These are phyloP conservation scores for Autographa pulchrina DNA, from an alignment of 2,888 invertebrate genomes.

Conservation along the genomic window DNA sequence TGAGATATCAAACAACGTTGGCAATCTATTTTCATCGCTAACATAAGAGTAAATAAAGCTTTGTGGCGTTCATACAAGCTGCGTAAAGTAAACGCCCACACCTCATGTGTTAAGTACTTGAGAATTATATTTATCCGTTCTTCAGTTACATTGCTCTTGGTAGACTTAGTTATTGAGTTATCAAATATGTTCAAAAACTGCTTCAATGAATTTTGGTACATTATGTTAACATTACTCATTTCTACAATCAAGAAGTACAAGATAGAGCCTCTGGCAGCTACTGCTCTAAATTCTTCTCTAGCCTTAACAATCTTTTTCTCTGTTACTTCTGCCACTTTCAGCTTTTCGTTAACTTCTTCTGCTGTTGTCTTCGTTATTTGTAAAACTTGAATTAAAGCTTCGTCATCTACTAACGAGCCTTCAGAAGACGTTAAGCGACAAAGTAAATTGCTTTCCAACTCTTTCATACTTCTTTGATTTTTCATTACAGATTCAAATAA, in stretches of 20 bases:
- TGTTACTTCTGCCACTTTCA: slow-evolving; percentile 97
- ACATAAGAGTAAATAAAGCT: slow-evolving; percentile 96
- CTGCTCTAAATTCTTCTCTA: slow-evolving; percentile 98
- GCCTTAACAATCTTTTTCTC: slow-evolving; percentile 98
- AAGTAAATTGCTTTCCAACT: slow-evolving; percentile 97
- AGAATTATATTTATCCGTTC: slow-evolving; percentile 97
- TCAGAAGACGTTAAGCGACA: slow-evolving; percentile 97
- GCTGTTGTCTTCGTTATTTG: slow-evolving; percentile 96
- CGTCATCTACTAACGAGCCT: slow-evolving; percentile 98
- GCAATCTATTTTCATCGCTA: slow-evolving; percentile 98
- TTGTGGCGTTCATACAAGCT: slow-evolving; percentile 98
- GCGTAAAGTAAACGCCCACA: slow-evolving; percentile 97
- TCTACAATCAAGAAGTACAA: slow-evolving; percentile 98
- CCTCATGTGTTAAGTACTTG: slow-evolving; percentile 96
- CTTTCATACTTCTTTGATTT: slow-evolving; percentile 98
- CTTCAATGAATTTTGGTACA: slow-evolving; percentile 99
- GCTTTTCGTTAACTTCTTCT: slow-evolving; percentile 98
- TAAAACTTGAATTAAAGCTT: slow-evolving; percentile 96
- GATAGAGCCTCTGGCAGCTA: slow-evolving; percentile 98
- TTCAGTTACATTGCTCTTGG: slow-evolving; percentile 94
- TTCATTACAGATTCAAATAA: slow-evolving; percentile 98
- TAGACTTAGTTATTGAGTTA: slow-evolving; percentile 97
- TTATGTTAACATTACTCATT: slow-evolving; percentile 98
- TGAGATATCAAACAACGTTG: slow-evolving; percentile 94
- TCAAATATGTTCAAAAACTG: slow-evolving; percentile 98